Conservation (phyloP, 2,113 vertebrate genomes). For the Plecotus auritus region DNA sequence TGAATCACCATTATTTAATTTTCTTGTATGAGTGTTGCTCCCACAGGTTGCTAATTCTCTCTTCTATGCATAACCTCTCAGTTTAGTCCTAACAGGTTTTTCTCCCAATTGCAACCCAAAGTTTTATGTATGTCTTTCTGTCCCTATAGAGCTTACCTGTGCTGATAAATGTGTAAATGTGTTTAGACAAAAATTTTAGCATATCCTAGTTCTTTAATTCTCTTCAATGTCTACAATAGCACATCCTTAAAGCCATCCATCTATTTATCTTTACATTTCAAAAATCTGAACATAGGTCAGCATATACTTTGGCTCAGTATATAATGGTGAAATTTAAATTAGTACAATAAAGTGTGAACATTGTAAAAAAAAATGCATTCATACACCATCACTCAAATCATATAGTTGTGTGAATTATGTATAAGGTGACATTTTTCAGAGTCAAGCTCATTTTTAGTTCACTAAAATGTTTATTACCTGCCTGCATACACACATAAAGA, state of each 20-base stretch:
- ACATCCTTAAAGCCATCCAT: neutral
- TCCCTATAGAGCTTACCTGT: neutral
- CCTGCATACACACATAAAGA: neutral
- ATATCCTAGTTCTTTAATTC: neutral
- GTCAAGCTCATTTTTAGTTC: neutral
- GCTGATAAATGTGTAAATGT: neutral
- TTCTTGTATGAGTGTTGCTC: constrained; percentile 4
- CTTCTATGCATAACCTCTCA: neutral
- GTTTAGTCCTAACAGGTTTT: neutral
- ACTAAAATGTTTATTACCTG: neutral
- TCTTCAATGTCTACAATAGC: neutral
- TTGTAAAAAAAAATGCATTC: neutral
- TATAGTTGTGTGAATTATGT: neutral
- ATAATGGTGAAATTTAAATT: neutral
- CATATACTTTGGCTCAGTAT: neutral
- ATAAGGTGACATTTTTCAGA: neutral
- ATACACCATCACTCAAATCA: neutral
- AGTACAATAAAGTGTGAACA: neutral
- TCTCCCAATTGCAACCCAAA: neutral
- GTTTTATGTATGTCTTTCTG: neutral
- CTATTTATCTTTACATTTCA: neutral
- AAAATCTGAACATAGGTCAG: neutral
- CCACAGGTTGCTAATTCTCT: neutral
- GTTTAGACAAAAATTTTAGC: neutral
- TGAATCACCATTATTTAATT: constrained; percentile 44